A percentile compares a stretch with the other conserved stretches of the same genome.
Evolutionary conservation across 2,888 invertebrate species (phyloP).

Genomic region (Lasioglossum leucozonium): DNA sequence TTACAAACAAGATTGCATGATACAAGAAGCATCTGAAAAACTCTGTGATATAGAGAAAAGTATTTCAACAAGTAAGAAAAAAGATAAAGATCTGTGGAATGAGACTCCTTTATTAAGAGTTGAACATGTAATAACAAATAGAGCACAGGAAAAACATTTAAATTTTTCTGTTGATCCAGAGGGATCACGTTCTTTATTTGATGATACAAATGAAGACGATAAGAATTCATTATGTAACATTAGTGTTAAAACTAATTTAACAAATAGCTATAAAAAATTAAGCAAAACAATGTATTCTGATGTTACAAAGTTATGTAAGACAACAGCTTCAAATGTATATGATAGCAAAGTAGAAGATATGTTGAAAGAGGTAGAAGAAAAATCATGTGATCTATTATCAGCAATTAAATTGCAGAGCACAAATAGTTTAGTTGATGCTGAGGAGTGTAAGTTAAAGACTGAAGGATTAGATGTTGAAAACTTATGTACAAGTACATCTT

Average conservation of each 20-base stretch:
- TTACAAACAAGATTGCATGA: not conserved
- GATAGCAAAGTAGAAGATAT: not conserved
- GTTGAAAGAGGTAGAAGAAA: not conserved
- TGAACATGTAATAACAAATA: constrained; percentile 7
- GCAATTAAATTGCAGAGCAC: not conserved
- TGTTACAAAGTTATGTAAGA: not conserved
- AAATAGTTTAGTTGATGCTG: not conserved
- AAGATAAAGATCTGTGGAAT: not conserved
- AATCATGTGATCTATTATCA: not conserved
- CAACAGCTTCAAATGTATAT: not conserved
- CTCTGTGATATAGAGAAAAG: not conserved
- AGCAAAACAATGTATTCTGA: not conserved
- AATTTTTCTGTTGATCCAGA: constrained; percentile 38
- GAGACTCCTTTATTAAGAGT: not conserved
- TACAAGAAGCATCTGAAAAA: not conserved
- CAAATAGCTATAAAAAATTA: not conserved
- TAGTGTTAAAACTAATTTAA: not conserved
- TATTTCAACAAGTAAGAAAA: not conserved
- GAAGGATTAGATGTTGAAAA: not conserved
- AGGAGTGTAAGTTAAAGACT: not conserved
- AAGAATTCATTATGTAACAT: not conserved
- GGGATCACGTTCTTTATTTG: constrained; percentile 56
- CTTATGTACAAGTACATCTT: not conserved
- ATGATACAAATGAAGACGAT: constrained; percentile 12
- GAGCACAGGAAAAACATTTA: not conserved